Conservation (phyloP, 2,113 vertebrate species). For the Ranitomeya imitator region DNA sequence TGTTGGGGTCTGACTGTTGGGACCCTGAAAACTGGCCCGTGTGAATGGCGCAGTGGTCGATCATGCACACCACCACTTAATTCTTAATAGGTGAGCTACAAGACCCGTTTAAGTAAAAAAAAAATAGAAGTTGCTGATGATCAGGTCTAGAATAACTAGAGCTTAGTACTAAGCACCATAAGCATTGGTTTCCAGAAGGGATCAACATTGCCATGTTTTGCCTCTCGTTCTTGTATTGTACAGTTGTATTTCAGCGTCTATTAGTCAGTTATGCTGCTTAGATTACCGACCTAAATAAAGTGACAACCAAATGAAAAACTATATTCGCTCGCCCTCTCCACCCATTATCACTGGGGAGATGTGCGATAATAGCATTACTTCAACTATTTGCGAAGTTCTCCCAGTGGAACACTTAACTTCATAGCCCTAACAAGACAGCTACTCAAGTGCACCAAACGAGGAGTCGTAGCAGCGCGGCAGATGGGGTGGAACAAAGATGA, state of each 20-base stretch:
- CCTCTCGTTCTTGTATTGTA: neutral
- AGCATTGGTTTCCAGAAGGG: neutral
- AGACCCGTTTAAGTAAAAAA: too few species aligned
- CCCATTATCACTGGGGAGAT: slow-evolving; percentile 15
- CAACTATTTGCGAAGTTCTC: slow-evolving; percentile 29
- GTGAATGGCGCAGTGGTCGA: too few species aligned
- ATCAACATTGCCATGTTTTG: too few species aligned
- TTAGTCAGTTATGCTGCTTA: neutral
- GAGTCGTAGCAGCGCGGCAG: slow-evolving; percentile 18
- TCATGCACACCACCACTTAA: too few species aligned
- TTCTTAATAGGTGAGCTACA: too few species aligned
- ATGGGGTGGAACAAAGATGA: slow-evolving; percentile 34
- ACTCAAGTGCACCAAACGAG: slow-evolving; percentile 37
- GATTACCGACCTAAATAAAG: slow-evolving; percentile 23
- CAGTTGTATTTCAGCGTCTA: too few species aligned
- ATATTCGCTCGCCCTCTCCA: neutral
- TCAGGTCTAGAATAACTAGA: neutral
- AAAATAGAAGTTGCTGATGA: neutral
- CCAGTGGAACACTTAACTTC: slow-evolving; percentile 43
- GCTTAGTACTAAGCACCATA: too few species aligned
- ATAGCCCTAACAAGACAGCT: slow-evolving; percentile 50
- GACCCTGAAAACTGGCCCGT: too few species aligned
- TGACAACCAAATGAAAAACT: slow-evolving; percentile 19
- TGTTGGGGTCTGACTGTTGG: too few species aligned
- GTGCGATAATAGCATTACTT: slow-evolving; percentile 22